Evolutionary conservation across 2,797 vertebrate genomes (phyloP), one percentile per base, ranked within the genome.

Genomic region (Peromyscus attwateri): DNA sequence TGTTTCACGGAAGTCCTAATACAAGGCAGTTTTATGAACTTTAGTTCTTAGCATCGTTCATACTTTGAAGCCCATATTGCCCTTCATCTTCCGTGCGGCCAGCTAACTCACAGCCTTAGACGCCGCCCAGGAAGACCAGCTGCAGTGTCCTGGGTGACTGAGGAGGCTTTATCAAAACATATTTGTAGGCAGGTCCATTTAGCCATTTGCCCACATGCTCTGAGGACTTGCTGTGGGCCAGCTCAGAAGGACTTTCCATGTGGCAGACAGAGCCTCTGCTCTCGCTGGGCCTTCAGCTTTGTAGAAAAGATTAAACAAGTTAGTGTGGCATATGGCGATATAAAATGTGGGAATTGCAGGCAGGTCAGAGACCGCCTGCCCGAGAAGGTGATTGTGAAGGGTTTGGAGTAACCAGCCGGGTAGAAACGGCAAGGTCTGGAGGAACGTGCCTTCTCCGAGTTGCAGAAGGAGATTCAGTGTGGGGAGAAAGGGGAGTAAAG

Each of bases 231-330:
- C 62, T 37, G 62, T 40, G 1, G 55, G 37, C 60, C 64, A 4
- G 49, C 66, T 27, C 81, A 81, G 79, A 40, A 71, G 64, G n/a
- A 25, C 3, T 29, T 31, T n/a, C 23, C 11, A 80, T 71, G 71
- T 37, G 75, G n/a, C 49, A 57, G 70, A 29, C 43, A 57, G 52
- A 66, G n/a, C 49, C 43, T 80, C 80, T 77, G 71, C 80, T 68
- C 11, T 94, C 70, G 66, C 23, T 46, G 27, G 82, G 52, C 83
- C 85, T 87, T 89, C 66, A 16, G 83, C 68, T 91, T 82, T 91
- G 34, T 73, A 62, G 66, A 75, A 40, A 89, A 89, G 92, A 87
- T 77, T 83, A 76, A 90, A 83, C 43, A 66, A 1, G 10, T 88
- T 52, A n/a, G 23, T 70, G 49, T 12, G 34, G 9, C 70, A 87